A percentile compares a stretch with the other conserved stretches of the same genome.
Conservation (phyloP, 2,113 vertebrate genomes). For the Gnathonemus echidnorhynchus region DNA sequence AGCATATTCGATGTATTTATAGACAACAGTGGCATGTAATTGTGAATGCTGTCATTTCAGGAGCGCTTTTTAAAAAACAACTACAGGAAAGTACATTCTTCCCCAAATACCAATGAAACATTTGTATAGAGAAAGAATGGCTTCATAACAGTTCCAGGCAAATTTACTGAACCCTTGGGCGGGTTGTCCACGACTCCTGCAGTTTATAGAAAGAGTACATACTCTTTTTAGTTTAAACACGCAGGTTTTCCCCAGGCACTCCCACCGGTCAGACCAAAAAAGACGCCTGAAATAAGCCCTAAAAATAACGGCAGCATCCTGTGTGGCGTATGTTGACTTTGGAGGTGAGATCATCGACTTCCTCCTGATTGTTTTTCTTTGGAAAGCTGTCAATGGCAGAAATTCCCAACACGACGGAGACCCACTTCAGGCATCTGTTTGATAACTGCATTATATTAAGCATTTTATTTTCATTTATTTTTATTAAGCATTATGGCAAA, state of each 20-base stretch:
- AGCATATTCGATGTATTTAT: background rate
- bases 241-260: conserved; percentile 12
- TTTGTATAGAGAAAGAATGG: background rate
- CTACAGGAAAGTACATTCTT: conserved; percentile 7
- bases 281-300: conserved; percentile 37
- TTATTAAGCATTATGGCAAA: background rate
- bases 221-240: background rate
- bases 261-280: conserved; percentile 30
- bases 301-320: conserved; percentile 52
- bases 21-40: background rate
- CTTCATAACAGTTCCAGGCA: background rate
- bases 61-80: background rate
- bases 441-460: background rate
- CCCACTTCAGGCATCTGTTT: background rate
- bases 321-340: conserved; percentile 44
- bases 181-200: background rate
- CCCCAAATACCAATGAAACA: background rate
- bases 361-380: conserved; percentile 41
- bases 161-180: background rate
- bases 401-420: conserved; percentile 20
- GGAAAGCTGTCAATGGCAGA: conserved; percentile 29
- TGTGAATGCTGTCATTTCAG: conserved; percentile 11
- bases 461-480: background rate
- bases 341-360: conserved; percentile 53
- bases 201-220: background rate